Percentiles rank a stretch among this genome's conserved stretches.
phyloP scores from a whole-genome alignment of 2,888 invertebrate genomes.

The Tenthredo scrophulariae region DNA sequence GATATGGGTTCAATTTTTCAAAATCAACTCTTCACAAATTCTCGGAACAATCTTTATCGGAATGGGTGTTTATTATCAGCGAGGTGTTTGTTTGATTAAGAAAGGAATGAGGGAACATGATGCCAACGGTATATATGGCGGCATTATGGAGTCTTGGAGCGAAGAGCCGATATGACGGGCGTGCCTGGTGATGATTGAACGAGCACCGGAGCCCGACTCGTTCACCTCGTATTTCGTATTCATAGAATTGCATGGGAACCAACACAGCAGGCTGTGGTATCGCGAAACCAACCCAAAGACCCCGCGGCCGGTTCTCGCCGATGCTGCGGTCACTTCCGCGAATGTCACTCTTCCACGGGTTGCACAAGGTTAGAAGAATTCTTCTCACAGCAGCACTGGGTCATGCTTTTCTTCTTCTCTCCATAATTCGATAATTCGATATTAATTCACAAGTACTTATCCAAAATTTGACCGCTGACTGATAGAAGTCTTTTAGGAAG shows the following conservation, averaged over 20 bases:
- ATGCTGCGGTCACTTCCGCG: conserved; percentile 30
- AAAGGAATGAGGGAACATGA: neutral
- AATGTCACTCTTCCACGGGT: conserved; percentile 34
- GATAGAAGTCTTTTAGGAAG: neutral
- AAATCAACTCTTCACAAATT: no score
- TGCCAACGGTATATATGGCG: conserved; percentile 2
- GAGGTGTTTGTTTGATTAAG: conserved; percentile 23
- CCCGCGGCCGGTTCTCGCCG: conserved; percentile 5
- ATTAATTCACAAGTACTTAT: neutral
- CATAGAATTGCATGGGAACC: conserved; percentile 72
- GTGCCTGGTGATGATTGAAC: conserved; percentile 73
- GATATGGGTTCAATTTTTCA: no score
- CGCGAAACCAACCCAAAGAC: conserved; percentile 38
- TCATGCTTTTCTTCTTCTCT: neutral
- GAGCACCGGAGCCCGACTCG: conserved; percentile 59
- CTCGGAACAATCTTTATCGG: neutral
- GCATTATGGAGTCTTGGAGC: neutral
- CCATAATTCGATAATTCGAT: neutral
- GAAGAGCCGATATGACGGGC: conserved; percentile 71
- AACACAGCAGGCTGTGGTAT: conserved; percentile 26
- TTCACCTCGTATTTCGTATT: conserved; percentile 74
- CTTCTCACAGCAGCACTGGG: neutral
- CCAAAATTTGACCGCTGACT: neutral
- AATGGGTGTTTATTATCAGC: neutral
- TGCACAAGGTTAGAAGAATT: conserved; percentile 5